phyloP scores from a whole-genome alignment of 2,888 invertebrate genomes.

The Hetaerina titia region DNA sequence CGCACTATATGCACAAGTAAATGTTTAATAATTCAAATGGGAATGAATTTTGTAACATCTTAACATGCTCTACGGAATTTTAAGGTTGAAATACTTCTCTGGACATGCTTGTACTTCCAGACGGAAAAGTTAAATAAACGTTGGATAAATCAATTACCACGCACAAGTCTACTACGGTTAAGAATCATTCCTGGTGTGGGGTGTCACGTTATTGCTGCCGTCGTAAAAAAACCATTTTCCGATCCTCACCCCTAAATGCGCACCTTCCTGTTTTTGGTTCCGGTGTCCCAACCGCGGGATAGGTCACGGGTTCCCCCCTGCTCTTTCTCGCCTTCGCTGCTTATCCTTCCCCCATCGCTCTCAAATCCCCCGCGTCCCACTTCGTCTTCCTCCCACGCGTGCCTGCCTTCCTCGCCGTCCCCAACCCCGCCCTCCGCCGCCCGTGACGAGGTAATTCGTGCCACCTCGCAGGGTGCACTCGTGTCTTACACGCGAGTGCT shows the following conservation, averaged over 20 bases:
- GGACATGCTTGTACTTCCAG: no score
- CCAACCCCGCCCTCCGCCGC: background rate
- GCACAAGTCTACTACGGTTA: no score
- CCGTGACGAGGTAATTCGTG: constrained; percentile 3
- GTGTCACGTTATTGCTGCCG: no score
- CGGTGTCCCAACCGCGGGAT: background rate
- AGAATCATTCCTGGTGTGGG: no score
- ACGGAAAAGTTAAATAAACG: no score
- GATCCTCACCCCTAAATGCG: background rate
- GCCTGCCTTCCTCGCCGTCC: background rate
- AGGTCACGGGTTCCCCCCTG: background rate
- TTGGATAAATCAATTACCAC: no score
- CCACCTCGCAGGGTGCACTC: background rate
- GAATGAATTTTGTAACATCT: no score
- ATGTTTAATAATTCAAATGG: no score
- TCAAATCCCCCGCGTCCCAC: background rate
- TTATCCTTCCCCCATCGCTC: background rate
- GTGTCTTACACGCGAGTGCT: background rate
- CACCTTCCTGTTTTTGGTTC: background rate
- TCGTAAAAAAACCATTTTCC: no score
- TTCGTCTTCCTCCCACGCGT: background rate
- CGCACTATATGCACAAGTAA: no score
- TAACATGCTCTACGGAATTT: no score
- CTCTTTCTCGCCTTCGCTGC: background rate
- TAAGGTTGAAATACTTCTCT: no score